Conservation (phyloP, 2,113 vertebrate genomes). For the Empidonax alnorum region DNA sequence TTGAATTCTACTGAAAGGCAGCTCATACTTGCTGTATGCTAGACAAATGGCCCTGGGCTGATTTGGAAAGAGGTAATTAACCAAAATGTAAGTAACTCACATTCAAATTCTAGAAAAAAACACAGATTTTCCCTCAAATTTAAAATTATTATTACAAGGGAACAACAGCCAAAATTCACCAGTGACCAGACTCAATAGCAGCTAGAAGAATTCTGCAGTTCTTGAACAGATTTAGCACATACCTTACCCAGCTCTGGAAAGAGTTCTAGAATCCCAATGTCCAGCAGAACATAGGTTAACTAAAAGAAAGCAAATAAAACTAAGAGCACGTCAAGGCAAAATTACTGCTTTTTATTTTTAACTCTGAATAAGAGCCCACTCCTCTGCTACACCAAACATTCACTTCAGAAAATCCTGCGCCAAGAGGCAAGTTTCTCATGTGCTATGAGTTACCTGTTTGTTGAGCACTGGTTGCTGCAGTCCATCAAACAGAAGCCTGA, state of each 20-base stretch:
- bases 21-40: neutral
- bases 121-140: neutral
- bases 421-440: neutral
- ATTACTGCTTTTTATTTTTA: neutral
- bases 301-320: constrained; percentile 57
- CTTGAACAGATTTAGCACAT: neutral
- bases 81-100: neutral
- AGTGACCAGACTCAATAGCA: neutral
- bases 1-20: neutral
- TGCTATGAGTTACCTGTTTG: constrained; percentile 84
- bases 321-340: neutral
- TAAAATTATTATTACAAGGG: neutral
- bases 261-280: constrained; percentile 90
- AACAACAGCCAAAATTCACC: neutral
- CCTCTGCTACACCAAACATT: neutral
- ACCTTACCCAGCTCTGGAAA: constrained; percentile 93
- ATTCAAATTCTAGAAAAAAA: neutral
- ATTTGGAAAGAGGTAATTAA: neutral
- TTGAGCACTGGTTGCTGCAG: constrained; percentile 96
- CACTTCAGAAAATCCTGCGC: neutral
- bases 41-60: neutral
- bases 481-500: constrained; percentile 88
- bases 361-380: neutral
- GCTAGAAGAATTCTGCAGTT: neutral
- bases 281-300: constrained; percentile 93